Base-by-base conservation (phyloP, 2,797 vertebrate genomes). In the Hipposideros larvatus region DNA sequence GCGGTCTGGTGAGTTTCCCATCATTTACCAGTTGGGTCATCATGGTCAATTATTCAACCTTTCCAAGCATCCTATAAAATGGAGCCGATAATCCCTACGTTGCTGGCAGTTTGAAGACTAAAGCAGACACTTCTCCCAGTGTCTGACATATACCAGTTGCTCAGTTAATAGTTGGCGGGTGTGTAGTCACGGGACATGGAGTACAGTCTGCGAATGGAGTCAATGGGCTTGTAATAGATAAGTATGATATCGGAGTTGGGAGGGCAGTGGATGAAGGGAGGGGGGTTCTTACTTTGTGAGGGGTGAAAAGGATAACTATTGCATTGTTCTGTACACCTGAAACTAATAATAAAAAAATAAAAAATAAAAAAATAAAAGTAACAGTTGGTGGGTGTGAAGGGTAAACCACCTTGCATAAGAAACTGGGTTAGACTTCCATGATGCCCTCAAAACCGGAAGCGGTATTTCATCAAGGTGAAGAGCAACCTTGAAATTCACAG, bases 361-460 rank as follows among this genome's bases (percentile, higher is more conserved):
- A 37, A 37, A 37, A 37, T 37, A 37, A 37, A 37, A 37, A 37
- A 37, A 37, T 37, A 37, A 37, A 37, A 37, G 37, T 73, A 79
- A n/a, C 57, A 26, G 28, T 41, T 53, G 13, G 24, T 55, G 53
- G 53, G 53, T 61, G 9, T 57, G 86, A 65, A 48, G 65, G 59
- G 37, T 74, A 75, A 65, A 89, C 78, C 59, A 73, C n/a, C 57
- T 89, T 63, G 78, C 75, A 22, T 46, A 74, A 93, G 83, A 83
- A 87, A 90, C 65, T 43, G 15, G 14, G 66, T 31, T 79, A 26
- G 63, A 15, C 53, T 93, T 88, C 86, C 77, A 43, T 34, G 34
- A 71, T 87, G 63, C n/a, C 55, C 86, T 95, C 77, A 87, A 87
- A 92, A 71, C 46, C 70, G 51, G 4, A 70, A 71, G 19, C 65